Conservation (phyloP, 2,888 invertebrate genomes). For the Drosophila birchii region DNA sequence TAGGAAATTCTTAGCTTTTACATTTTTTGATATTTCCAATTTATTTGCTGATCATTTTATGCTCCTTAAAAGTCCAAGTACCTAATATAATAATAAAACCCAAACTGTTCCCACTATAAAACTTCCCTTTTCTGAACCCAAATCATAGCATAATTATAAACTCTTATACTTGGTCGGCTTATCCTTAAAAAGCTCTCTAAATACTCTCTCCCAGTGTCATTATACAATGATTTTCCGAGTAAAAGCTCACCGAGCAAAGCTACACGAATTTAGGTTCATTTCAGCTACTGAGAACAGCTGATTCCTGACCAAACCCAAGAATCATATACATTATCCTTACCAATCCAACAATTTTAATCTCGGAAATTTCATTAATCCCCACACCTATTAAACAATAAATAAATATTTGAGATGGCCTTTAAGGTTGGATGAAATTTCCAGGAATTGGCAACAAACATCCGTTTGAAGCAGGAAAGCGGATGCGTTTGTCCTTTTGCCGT, state of each 20-base stretch:
- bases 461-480: constrained; percentile 16
- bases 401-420: constrained; percentile 15
- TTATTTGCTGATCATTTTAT: neutral
- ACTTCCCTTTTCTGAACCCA: neutral
- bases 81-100: neutral
- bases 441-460: constrained; percentile 1
- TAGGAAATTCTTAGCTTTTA: neutral
- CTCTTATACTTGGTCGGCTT: constrained; percentile 29
- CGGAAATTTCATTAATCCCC: neutral
- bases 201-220: constrained; percentile 16
- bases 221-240: constrained; percentile 44
- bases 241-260: constrained; percentile 35
- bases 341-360: neutral
- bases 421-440: constrained; percentile 3
- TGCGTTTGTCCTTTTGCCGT: constrained; percentile 2
- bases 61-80: neutral
- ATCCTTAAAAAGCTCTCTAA: constrained; percentile 14
- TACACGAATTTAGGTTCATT: constrained; percentile 3
- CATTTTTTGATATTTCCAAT: no score
- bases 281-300: constrained; percentile 24
- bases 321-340: neutral
- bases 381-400: neutral
- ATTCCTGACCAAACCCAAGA: constrained; percentile 35
- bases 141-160: neutral
- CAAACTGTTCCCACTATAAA: constrained; percentile 41